phyloP scores from a whole-genome alignment of 2,113 vertebrate genomes.

The Indicator indicator region DNA sequence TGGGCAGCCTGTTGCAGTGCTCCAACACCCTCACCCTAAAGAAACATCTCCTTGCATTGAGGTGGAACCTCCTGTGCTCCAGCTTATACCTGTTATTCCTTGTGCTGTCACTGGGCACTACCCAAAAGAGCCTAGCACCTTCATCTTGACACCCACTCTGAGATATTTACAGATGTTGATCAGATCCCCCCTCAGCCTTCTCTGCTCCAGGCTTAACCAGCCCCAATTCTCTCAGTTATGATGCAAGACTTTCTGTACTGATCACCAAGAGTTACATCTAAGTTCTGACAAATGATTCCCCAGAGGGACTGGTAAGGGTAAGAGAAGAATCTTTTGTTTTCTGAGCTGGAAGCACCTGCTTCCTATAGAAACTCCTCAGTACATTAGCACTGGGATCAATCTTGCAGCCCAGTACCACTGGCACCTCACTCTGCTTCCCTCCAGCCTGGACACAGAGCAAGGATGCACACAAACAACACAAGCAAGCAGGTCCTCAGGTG shows the following conservation, averaged over 20 bases:
- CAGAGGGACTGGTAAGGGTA: not conserved
- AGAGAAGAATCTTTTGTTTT: not conserved
- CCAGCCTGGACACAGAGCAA: not conserved
- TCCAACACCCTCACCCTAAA: too few species aligned
- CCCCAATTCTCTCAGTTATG: too few species aligned
- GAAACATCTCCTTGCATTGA: too few species aligned
- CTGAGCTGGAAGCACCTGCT: not conserved
- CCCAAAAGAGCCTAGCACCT: too few species aligned
- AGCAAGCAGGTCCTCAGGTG: not conserved
- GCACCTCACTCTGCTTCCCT: not conserved
- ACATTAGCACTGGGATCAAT: not conserved
- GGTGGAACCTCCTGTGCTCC: too few species aligned
- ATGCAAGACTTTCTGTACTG: not conserved
- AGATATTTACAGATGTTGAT: too few species aligned
- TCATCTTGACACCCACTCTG: too few species aligned
- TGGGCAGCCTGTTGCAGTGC: too few species aligned
- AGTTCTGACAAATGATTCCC: not conserved
- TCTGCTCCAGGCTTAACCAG: too few species aligned
- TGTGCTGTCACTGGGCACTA: too few species aligned
- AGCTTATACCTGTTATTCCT: too few species aligned
- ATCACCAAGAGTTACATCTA: not conserved
- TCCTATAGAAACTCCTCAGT: not conserved
- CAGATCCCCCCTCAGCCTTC: too few species aligned
- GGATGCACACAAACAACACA: not conserved
- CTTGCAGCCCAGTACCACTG: not conserved